These are phyloP conservation scores for Centrocercus urophasianus DNA, from an alignment of 2,113 vertebrate genomes.

Conservation along the genomic window DNA sequence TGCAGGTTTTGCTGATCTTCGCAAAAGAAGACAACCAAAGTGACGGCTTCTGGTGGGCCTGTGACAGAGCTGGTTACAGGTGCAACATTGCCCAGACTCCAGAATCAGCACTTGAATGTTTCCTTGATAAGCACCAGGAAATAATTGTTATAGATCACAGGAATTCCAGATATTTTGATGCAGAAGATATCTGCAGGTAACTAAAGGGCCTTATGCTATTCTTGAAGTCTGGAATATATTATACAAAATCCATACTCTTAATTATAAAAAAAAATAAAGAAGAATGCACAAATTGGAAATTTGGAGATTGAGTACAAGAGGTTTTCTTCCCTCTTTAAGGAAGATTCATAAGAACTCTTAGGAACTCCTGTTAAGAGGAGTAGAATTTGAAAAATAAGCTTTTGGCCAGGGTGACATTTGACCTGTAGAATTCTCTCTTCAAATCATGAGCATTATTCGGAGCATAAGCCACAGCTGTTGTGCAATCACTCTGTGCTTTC, in stretches of 20 bases:
- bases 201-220: not conserved
- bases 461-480: not conserved
- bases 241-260: not conserved
- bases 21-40: slow-evolving; percentile 95
- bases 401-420: not conserved
- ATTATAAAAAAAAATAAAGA: not conserved
- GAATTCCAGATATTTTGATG: slow-evolving; percentile 86
- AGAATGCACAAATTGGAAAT: not conserved
- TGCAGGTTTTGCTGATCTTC: slow-evolving; percentile 94
- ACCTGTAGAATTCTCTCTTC: not conserved
- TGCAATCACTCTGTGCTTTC: not conserved
- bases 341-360: too few relatives aligned
- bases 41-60: slow-evolving; percentile 97
- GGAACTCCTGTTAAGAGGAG: not conserved
- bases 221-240: not conserved
- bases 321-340: not conserved
- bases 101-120: slow-evolving; percentile 91
- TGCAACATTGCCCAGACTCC: slow-evolving; percentile 90
- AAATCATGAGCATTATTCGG: not conserved
- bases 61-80: slow-evolving; percentile 91
- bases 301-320: not conserved
- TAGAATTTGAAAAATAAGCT: not conserved
- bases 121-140: slow-evolving; percentile 95
- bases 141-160: slow-evolving; percentile 93
- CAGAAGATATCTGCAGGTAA: slow-evolving; percentile 91